Percentiles rank a stretch among this genome's conserved stretches.
Evolutionary conservation across 2,888 invertebrate genomes (phyloP).

Genomic region (Xiphydria camelus): DNA sequence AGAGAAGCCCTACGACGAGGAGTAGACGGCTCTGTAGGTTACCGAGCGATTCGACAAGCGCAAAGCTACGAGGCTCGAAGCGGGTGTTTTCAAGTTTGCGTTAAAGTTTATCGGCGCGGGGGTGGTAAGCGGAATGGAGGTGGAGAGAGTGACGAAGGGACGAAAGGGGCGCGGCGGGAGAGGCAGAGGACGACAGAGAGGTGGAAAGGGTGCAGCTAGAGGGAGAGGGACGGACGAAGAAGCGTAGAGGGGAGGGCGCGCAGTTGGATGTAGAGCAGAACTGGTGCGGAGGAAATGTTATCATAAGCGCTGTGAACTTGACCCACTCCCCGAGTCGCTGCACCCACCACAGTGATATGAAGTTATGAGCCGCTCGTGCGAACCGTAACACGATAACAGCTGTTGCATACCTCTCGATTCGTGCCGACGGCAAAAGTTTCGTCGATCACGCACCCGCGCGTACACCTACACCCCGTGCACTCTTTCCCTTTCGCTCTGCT

Average conservation of each 20-base stretch:
- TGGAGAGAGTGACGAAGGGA: conserved; percentile 5
- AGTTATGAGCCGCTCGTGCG: conserved; percentile 54
- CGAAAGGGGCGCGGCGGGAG: conserved; percentile 14
- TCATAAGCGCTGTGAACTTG: conserved; percentile 55
- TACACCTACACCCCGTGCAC: too few species aligned
- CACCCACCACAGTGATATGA: conserved; percentile 41
- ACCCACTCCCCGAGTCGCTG: conserved; percentile 39
- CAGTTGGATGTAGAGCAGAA: conserved; percentile 29
- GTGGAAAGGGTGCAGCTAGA: not conserved
- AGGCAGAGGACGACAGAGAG: not conserved
- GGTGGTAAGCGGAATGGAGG: not conserved
- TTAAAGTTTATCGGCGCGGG: not conserved
- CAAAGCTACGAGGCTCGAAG: too few species aligned
- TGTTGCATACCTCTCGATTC: conserved; percentile 37
- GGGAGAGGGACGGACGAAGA: not conserved
- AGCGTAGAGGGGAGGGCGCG: conserved; percentile 12
- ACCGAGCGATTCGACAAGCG: too few species aligned
- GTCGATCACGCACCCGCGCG: conserved; percentile 40
- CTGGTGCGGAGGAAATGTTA: conserved; percentile 47
- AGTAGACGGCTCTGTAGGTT: too few species aligned
- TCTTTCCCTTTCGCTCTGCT: not conserved
- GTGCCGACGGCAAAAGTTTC: conserved; percentile 47
- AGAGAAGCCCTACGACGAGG: too few species aligned
- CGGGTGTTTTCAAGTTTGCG: not conserved
- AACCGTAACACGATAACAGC: conserved; percentile 54